phyloP scores from a whole-genome alignment of 2,888 invertebrate species.

The Odontocolon sp. region DNA sequence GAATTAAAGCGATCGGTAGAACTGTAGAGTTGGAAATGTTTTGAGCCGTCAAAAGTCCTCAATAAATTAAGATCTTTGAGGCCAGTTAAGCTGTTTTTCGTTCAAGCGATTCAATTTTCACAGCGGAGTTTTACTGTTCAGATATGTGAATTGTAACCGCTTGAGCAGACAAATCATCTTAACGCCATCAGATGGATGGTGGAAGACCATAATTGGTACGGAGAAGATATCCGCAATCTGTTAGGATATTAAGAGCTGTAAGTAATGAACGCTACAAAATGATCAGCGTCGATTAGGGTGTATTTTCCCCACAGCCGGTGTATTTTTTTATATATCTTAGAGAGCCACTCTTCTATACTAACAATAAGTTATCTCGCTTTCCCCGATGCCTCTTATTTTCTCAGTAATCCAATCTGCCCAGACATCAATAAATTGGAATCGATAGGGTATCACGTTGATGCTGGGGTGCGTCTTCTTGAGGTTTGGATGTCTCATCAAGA shows the following conservation, averaged over 20 bases:
- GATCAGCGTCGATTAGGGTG: slow-evolving; percentile 34
- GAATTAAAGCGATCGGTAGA: no score
- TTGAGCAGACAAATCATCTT: slow-evolving; percentile 4
- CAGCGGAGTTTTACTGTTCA: no score
- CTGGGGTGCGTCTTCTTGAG: slow-evolving; percentile 20
- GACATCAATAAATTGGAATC: slow-evolving; percentile 45
- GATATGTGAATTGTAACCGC: background rate
- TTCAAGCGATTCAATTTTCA: no score
- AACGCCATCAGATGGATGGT: slow-evolving; percentile 19
- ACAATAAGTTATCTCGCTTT: slow-evolving; percentile 11
- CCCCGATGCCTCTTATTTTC: slow-evolving; percentile 25
- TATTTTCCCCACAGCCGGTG: background rate
- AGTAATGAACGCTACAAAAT: slow-evolving; percentile 25
- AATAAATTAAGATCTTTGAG: background rate
- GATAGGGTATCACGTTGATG: slow-evolving; percentile 6
- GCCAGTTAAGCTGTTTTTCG: no score
- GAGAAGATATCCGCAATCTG: slow-evolving; percentile 26
- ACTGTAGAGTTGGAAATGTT: no score
- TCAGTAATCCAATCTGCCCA: slow-evolving; percentile 51
- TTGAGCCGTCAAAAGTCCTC: no score
- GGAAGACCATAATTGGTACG: slow-evolving; percentile 39
- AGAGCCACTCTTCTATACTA: no score
- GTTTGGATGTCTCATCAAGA: background rate
- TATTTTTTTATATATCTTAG: slow-evolving; percentile 41
- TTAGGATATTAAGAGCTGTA: slow-evolving; percentile 25